Base-by-base conservation (phyloP, 2,888 invertebrate species). In the Therioaphis trifolii region DNA sequence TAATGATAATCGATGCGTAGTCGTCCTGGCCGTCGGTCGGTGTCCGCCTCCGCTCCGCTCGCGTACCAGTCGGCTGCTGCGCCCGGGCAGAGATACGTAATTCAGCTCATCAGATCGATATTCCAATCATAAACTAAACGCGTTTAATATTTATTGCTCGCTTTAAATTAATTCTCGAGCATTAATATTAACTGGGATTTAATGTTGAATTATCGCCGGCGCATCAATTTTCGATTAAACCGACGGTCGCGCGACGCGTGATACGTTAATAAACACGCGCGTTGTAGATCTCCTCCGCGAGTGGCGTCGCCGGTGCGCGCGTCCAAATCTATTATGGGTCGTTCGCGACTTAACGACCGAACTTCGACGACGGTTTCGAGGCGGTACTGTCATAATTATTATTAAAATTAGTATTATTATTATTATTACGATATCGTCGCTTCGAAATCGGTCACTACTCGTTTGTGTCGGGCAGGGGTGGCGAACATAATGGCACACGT, bases 131-230 rank as follows among this genome's bases (percentile, higher is more conserved):
- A 29, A 18, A 63, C 18, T 35, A 63, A 63, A 63, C 35, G 18
- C 2, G 29, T 63, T 63, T 35, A 35, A 63, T n/a, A 35, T 35
- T 63, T 35, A 63, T 63, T 29, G 18, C 35, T 35, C 29, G 63
- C 4, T n/a, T 63, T 63, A 29, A 29, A 63, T 27, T 66, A 66
- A 40, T 66, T 66, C 35, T 4, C 3, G 2, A n/a, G n/a, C n/a
- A 35, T 66, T n/a, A n/a, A 66, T 66, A 66, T n/a, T 4, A 15
- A 4, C n/a, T 12, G 35, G n/a, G n/a, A 29, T 35, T 35, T 35
- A 66, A 66, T 12, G 66, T 66, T 66, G 35, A 66, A 66, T 66
- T 66, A 66, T 27, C 35, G 66, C 35, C n/a, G n/a, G n/a, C n/a
- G 66, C 4, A 66, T 66, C 66, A 66, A 35, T 66, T 35, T 66